Evolutionary conservation across 2,888 invertebrate genomes (phyloP), one percentile per base, ranked within the genome.

Genomic region (Tenthredo livida): DNA sequence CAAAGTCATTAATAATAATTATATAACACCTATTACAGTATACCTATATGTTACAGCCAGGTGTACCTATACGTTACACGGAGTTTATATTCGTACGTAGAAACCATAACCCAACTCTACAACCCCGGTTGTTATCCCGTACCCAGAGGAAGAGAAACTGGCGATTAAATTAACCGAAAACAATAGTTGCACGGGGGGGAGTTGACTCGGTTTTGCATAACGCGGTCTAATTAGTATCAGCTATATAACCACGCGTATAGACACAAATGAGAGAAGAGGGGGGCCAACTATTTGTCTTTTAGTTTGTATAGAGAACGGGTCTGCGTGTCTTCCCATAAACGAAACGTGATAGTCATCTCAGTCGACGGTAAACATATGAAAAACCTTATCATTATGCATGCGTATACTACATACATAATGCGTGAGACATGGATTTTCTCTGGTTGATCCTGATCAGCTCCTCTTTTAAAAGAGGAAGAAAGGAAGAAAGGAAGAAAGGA

Each of bases 301-400:
- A 84, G 29, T 84, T 77, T 61, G 29, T 77, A 80, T 65, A 75
- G 37, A 33, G 37, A 77, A 58, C 54, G 84, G 21, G 21, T 25
- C n/a, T 47, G 25, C 80, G 80, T 80, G 80, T 65, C 61, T 37
- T 10, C 50, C 50, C 84, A 80, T 84, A 80, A 84, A 84, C 84
- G 84, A 67, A 84, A 43, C 67, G 2, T 80, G 80, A 80, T 80
- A 80, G 61, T 25, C 40, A 65, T 80, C 80, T 77, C 77, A 54
- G 77, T 54, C 17, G 17, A 33, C 29, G 50, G 75, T 75, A 40
- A 47, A 77, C 77, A 21, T 9, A 37, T n/a, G 9, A 1, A 5
- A 1, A 29, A 29, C 29, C 29, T 29, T 29, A 50, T 29, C 10
- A 40, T n/a, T 58, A 61, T 61, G 25, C 10, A 12, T 15, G 2